These are phyloP conservation scores for Eurosta solidaginis DNA, from an alignment of 1,140 invertebrate genomes.

Conservation along the genomic window DNA sequence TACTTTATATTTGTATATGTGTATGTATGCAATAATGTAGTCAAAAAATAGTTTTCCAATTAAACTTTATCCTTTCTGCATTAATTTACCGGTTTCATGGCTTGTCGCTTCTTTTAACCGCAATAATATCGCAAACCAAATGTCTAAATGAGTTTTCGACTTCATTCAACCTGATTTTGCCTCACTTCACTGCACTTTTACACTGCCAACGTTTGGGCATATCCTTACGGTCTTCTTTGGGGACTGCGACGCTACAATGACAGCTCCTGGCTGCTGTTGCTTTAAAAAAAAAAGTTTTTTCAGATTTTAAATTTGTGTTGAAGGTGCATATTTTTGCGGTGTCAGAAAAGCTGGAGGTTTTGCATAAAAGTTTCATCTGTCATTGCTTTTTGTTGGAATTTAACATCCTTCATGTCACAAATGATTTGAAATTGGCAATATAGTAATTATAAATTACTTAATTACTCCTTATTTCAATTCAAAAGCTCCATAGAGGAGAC, in stretches of 20 bases:
- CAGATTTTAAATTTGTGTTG: too few relatives aligned
- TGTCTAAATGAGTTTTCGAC: slow-evolving; percentile 12
- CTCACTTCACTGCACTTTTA: background rate
- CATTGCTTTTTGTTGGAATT: slow-evolving; percentile 36
- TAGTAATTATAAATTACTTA: too few relatives aligned
- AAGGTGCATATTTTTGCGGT: too few relatives aligned
- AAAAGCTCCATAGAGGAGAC: too few relatives aligned
- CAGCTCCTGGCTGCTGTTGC: background rate
- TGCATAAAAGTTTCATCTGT: slow-evolving; percentile 52
- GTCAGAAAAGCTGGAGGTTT: slow-evolving; percentile 25
- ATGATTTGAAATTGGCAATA: too few relatives aligned
- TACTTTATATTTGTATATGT: background rate
- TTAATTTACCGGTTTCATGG: slow-evolving; percentile 60
- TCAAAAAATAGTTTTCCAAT: slow-evolving; percentile 59
- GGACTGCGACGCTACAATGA: too few relatives aligned
- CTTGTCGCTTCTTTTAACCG: slow-evolving; percentile 60
- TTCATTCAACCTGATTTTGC: background rate
- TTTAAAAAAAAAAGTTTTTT: background rate
- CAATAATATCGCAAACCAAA: slow-evolving; percentile 38
- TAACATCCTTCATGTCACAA: too few relatives aligned
- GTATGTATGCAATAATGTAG: slow-evolving; percentile 21
- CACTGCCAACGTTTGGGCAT: background rate
- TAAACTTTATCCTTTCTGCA: slow-evolving; percentile 60
- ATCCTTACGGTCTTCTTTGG: background rate
- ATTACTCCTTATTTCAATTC: too few relatives aligned